These are phyloP conservation scores for Pangasius djambal DNA, from an alignment of 2,797 vertebrate species.

Conservation along the genomic window DNA sequence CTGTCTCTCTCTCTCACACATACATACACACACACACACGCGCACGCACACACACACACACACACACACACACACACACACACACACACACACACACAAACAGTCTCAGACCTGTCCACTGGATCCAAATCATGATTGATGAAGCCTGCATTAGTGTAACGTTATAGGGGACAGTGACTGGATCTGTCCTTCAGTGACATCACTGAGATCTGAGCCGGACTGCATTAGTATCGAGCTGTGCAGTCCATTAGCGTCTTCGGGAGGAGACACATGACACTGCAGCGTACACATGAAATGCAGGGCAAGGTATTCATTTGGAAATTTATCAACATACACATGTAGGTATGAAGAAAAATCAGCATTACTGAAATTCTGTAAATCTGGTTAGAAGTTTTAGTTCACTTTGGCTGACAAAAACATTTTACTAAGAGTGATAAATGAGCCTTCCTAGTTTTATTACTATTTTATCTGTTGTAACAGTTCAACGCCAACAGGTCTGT, in stretches of 20 bases:
- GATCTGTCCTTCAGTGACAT: conserved; percentile 80
- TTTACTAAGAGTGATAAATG: not conserved
- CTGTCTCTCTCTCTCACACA: not conserved
- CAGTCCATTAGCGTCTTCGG: conserved; percentile 86
- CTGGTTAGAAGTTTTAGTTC: not conserved
- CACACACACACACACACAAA: conserved; percentile 60
- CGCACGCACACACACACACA: conserved; percentile 19
- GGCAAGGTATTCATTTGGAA: not conserved
- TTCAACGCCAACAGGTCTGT: conserved; percentile 7
- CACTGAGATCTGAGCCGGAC: conserved; percentile 81
- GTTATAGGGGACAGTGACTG: conserved; percentile 81
- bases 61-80: conserved; percentile 14
- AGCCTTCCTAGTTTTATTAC: not conserved
- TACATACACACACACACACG: too few relatives aligned
- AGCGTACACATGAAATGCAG: conserved; percentile 59
- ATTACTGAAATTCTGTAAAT: not conserved
- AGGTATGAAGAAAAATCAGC: not conserved
- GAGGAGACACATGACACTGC: conserved; percentile 69
- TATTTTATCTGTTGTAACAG: not conserved
- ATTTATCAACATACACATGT: not conserved
- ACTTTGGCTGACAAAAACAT: not conserved
- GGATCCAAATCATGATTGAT: conserved; percentile 85
- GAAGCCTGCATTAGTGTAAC: conserved; percentile 85
- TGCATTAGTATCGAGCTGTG: conserved; percentile 82
- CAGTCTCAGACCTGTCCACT: conserved; percentile 63